These are phyloP conservation scores for Lasaia peninsularis DNA, from an alignment of 1,140 invertebrate genomes.

Conservation along the genomic window DNA sequence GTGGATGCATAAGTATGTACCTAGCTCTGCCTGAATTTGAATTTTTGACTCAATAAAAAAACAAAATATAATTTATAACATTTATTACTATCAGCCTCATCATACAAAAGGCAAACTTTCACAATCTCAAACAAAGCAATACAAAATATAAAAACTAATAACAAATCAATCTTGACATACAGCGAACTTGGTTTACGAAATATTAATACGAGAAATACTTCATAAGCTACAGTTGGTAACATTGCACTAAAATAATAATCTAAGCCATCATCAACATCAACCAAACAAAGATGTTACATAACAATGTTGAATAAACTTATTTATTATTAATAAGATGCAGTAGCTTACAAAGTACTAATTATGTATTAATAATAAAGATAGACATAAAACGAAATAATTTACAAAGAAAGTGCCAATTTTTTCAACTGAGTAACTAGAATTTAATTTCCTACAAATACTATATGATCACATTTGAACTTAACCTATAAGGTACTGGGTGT, in stretches of 20 bases:
- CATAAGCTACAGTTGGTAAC: neutral
- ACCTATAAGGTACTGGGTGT: conserved; percentile 71
- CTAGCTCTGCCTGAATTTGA: no score
- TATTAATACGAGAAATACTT: conserved; percentile 18
- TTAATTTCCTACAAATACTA: conserved; percentile 56
- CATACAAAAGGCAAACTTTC: conserved; percentile 44
- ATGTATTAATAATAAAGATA: neutral
- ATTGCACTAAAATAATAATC: no score
- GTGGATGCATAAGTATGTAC: no score
- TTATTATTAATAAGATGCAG: no score
- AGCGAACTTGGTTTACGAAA: conserved; percentile 24
- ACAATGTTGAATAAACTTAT: no score
- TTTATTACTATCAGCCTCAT: conserved; percentile 71
- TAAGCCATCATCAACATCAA: no score
- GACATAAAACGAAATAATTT: neutral
- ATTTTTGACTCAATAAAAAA: neutral
- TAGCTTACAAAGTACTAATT: neutral
- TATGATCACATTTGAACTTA: conserved; percentile 72
- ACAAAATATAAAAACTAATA: conserved; percentile 56
- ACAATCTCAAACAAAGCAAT: conserved; percentile 57
- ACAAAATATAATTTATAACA: conserved; percentile 23
- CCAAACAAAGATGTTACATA: no score
- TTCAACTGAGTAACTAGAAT: neutral
- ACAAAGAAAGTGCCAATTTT: conserved; percentile 5
- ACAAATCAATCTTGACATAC: conserved; percentile 55